These are phyloP conservation scores for Aleiodes leptofemur DNA, from an alignment of 2,888 invertebrate species.

Conservation along the genomic window DNA sequence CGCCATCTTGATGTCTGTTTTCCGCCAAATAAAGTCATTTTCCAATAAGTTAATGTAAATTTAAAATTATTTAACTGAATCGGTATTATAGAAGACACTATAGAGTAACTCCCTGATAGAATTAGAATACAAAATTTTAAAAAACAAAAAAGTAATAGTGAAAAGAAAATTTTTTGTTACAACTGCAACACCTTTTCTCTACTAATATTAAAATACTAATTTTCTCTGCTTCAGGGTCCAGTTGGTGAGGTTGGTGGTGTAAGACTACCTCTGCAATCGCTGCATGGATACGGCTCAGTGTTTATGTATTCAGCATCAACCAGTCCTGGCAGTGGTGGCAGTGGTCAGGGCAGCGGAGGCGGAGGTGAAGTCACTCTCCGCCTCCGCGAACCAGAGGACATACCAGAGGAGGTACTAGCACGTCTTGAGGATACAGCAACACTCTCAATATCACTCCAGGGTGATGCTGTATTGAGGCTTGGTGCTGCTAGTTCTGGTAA, in stretches of 20 bases:
- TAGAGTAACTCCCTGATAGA: too few relatives aligned
- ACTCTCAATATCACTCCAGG: slow-evolving; percentile 73
- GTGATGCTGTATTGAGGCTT: slow-evolving; percentile 73
- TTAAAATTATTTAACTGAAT: too few relatives aligned
- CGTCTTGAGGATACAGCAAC: slow-evolving; percentile 74
- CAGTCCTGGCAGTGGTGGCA: slow-evolving; percentile 70
- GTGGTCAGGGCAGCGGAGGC: slow-evolving; percentile 65
- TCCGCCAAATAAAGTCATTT: too few relatives aligned
- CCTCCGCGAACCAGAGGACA: slow-evolving; percentile 74
- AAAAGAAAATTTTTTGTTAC: too few relatives aligned
- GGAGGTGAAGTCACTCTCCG: slow-evolving; percentile 73
- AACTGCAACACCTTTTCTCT: too few relatives aligned
- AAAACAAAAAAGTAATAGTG: too few relatives aligned
- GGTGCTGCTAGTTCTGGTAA: slow-evolving; percentile 72
- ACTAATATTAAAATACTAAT: not conserved
- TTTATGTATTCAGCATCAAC: slow-evolving; percentile 75
- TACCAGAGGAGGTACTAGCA: slow-evolving; percentile 74
- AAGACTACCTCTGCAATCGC: slow-evolving; percentile 73
- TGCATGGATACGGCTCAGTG: slow-evolving; percentile 75
- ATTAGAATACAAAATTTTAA: too few relatives aligned
- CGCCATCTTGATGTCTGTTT: too few relatives aligned
- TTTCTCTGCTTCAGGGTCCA: slow-evolving; percentile 69
- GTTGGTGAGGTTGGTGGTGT: slow-evolving; percentile 74
- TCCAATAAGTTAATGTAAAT: too few relatives aligned
- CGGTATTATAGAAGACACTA: too few relatives aligned